These are phyloP conservation scores for Parus major DNA, from an alignment of 2,113 vertebrate species.

Conservation along the genomic window DNA sequence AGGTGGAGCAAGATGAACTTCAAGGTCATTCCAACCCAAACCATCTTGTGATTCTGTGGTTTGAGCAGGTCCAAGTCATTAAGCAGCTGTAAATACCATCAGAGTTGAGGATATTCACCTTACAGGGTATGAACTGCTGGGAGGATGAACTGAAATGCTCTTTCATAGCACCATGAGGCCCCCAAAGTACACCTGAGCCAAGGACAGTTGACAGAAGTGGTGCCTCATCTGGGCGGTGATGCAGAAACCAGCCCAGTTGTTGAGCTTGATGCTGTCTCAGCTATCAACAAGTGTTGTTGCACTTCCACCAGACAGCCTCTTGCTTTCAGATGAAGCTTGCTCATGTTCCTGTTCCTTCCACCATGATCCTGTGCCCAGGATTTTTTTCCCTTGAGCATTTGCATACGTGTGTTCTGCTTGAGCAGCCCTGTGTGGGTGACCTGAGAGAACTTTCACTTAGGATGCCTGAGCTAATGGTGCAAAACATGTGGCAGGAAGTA, in stretches of 20 bases:
- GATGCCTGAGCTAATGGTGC: background rate
- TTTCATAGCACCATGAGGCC: background rate
- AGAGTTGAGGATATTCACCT: background rate
- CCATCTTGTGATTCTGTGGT: background rate
- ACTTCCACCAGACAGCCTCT: background rate
- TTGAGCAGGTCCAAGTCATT: background rate
- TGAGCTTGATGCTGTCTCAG: background rate
- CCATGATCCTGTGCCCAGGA: background rate
- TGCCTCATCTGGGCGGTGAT: background rate
- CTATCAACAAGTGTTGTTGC: background rate
- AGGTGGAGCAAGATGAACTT: background rate
- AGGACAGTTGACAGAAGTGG: background rate
- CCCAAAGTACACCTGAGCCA: background rate
- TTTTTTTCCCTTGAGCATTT: background rate
- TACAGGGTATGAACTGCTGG: background rate
- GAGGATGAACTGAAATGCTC: background rate
- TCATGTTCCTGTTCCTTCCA: background rate
- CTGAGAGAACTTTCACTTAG: background rate
- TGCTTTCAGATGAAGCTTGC: background rate
- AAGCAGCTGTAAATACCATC: background rate
- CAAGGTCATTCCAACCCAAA: background rate
- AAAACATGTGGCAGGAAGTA: conserved; percentile 10
- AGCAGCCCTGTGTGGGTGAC: background rate
- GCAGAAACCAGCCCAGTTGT: background rate
- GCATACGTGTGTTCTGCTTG: background rate